These are phyloP conservation scores for Dendrocincla fuliginosa DNA, from an alignment of 2,797 vertebrate genomes.

Conservation along the genomic window DNA sequence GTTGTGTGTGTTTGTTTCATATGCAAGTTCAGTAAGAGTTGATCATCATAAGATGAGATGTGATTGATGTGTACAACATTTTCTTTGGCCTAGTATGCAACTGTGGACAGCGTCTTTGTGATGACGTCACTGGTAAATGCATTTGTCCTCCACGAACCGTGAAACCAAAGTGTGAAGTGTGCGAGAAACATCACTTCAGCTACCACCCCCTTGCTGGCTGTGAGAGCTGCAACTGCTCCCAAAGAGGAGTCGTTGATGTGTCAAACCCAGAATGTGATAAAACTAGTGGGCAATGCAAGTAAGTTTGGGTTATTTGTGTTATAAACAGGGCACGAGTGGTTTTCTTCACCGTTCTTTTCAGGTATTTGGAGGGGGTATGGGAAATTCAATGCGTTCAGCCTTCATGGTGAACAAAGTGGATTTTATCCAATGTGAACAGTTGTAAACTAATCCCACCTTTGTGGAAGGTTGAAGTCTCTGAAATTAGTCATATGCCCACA, in stretches of 20 bases:
- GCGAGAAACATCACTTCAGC: constrained; percentile 82
- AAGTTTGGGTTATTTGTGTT: constrained; percentile 25
- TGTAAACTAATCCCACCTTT: not conserved
- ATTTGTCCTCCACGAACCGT: constrained; percentile 89
- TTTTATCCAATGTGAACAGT: not conserved
- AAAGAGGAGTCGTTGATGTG: constrained; percentile 67
- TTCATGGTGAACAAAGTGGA: not conserved
- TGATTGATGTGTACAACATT: not conserved
- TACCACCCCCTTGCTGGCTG: constrained; percentile 91
- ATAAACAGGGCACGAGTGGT: not conserved
- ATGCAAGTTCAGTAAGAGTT: not conserved
- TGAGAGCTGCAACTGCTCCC: constrained; percentile 87
- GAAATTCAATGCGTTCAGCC: not conserved
- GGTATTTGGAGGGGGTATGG: not conserved
- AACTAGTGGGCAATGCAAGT: constrained; percentile 88
- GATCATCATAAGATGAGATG: not conserved
- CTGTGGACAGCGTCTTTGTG: constrained; percentile 86
- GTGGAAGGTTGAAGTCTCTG: not conserved
- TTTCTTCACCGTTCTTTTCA: not conserved
- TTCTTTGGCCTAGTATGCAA: constrained; percentile 78
- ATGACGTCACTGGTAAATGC: constrained; percentile 87
- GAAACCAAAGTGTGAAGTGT: constrained; percentile 85
- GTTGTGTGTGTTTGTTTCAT: not conserved
- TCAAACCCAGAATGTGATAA: constrained; percentile 78
- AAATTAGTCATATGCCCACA: not conserved